Conservation (phyloP, 2,888 invertebrate species). For the Pollenia labialis region DNA sequence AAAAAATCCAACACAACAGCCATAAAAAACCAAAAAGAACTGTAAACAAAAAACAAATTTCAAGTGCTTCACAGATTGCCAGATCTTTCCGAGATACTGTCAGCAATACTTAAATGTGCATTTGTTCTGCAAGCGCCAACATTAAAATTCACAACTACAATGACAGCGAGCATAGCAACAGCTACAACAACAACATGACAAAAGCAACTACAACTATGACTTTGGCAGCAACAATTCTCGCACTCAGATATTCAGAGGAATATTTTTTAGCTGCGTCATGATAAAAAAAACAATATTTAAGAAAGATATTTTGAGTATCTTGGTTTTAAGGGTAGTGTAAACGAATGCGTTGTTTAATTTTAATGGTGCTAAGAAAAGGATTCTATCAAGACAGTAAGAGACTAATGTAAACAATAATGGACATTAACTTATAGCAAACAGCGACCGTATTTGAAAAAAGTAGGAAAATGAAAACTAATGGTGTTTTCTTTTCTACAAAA, state of each 20-base stretch:
- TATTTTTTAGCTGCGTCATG: slow-evolving; percentile 1
- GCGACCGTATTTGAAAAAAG: no score
- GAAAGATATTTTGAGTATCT: slow-evolving; percentile 11
- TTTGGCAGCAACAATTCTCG: slow-evolving; percentile 16
- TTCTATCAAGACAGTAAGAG: neutral
- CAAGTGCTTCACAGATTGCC: slow-evolving; percentile 66
- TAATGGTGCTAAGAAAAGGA: neutral
- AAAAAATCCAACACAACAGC: neutral
- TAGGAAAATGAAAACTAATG: no score
- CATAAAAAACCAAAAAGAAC: slow-evolving; percentile 11
- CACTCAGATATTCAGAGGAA: slow-evolving; percentile 2
- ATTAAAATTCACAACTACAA: slow-evolving; percentile 45
- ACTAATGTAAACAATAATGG: no score
- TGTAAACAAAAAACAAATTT: slow-evolving; percentile 51
- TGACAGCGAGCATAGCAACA: neutral
- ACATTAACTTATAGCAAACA: no score
- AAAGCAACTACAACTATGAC: slow-evolving; percentile 19
- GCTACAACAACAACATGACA: neutral
- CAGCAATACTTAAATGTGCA: slow-evolving; percentile 69
- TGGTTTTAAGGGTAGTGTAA: neutral
- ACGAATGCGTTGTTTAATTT: neutral
- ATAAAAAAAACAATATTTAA: slow-evolving; percentile 41
- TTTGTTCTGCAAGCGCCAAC: slow-evolving; percentile 70
- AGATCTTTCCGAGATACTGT: slow-evolving; percentile 67
- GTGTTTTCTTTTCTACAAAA: no score